Evolutionary conservation across 2,797 vertebrate species (phyloP), one percentile per base, ranked within the genome.

Genomic region (Cyprinella venusta): DNA sequence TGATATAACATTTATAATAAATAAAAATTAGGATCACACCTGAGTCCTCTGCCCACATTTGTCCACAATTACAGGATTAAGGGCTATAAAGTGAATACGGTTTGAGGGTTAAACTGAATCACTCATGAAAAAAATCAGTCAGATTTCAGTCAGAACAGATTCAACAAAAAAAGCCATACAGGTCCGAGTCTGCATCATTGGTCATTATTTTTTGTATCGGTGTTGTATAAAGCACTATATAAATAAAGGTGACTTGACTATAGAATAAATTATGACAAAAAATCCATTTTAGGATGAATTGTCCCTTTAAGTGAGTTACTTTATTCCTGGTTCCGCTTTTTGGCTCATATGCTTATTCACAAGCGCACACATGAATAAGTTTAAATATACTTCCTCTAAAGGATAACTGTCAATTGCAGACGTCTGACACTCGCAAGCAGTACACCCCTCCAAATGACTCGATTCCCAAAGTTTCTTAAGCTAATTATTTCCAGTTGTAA

Each of bases 401-500:
- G 88, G 87, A 71, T 87, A 52, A 50, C 88, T 82, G 82, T 92
- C 92, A 91, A 86, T 93, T 91, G 91, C 84, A 45, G 70, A 86
- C 84, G 88, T 86, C 83, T 86, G 81, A 88, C 81, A 91, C 91
- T 85, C 84, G 90, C 92, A 93, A 93, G 90, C 92, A 91, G 90
- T 85, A 89, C 61, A n/a, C 48, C 64, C 82, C 71, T 92, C 92
- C 85, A 89, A 91, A 88, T 92, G 90, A 93, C 91, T 92, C 59
- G 81, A 90, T 92, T 93, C 89, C 86, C 89, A 87, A 87, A 90
- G 86, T 91, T 90, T 87, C 90, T 91, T 76, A 90, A 88, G 87
- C 93, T 94, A 93, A 94, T 94, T 94, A 93, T 92, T 94, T 94
- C 94, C 94, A 95, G 93, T 94, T 92, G 91, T 88, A 94, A 94